These are phyloP conservation scores for Nemotelus nigrinus DNA, from an alignment of 2,888 invertebrate genomes.

Conservation along the genomic window DNA sequence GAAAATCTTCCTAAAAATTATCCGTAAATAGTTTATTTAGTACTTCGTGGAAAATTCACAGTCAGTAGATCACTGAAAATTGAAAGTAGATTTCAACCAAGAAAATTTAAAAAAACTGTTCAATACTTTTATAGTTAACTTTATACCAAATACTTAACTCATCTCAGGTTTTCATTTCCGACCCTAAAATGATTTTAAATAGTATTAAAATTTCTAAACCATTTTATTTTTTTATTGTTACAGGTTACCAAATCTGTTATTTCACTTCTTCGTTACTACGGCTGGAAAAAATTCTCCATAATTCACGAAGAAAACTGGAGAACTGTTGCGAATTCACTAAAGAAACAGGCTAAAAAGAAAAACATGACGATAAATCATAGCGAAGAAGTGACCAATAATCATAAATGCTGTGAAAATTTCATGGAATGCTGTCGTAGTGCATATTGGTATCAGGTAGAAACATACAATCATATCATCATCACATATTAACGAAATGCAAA, in stretches of 20 bases:
- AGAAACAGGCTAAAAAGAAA: constrained; percentile 76
- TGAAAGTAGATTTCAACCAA: too few relatives aligned
- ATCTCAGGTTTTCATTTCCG: too few relatives aligned
- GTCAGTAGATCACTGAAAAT: too few relatives aligned
- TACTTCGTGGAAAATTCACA: too few relatives aligned
- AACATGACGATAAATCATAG: constrained; percentile 88
- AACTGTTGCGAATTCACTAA: constrained; percentile 83
- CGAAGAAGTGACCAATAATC: constrained; percentile 75
- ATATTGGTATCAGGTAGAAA: constrained; percentile 80
- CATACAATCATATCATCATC: not conserved
- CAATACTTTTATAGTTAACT: too few relatives aligned
- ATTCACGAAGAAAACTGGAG: constrained; percentile 83
- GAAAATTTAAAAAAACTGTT: too few relatives aligned
- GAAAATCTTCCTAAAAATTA: too few relatives aligned
- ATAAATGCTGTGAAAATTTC: constrained; percentile 81
- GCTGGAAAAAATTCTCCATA: constrained; percentile 94
- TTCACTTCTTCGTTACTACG: constrained; percentile 87
- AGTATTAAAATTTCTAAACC: too few relatives aligned
- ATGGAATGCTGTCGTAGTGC: constrained; percentile 80
- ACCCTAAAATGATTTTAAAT: too few relatives aligned
- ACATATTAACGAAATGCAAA: too few relatives aligned
- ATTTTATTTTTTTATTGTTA: constrained; percentile 49
- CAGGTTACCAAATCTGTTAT: constrained; percentile 95
- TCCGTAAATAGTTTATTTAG: too few relatives aligned
- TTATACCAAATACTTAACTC: too few relatives aligned